Base-by-base conservation (phyloP, 2,797 vertebrate genomes). In the Enteromius unitaeniatus region DNA sequence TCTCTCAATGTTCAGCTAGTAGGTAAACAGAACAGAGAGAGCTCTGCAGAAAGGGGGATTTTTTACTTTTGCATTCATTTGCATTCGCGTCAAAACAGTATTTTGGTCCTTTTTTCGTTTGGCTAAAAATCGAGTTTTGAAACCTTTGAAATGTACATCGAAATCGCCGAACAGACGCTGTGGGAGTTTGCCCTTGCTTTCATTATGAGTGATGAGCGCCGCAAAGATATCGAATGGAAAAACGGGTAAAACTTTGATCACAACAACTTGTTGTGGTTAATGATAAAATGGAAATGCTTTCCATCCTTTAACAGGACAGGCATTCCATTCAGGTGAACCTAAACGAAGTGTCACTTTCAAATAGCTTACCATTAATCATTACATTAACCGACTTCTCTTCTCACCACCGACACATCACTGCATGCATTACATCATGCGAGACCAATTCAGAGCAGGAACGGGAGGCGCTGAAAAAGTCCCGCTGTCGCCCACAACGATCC, bases 31-130 rank as follows among this genome's bases (percentile, higher is more conserved):
- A 62, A 78, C 60, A 85, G 49, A 82, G 77, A 72, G 68, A 84
- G 69, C 82, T 73, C 28, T 77, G 49, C 81, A 80, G 79, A 79
- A 89, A 83, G 88, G 90, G 92, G 93, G 91, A 92, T 88, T 93
- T 94, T 92, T 92, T 85, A 91, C 90, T 88, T 92, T 91, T 92
- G 88, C 90, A 92, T 91, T 91, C 2, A 91, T 94, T 92, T 93
- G 87, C 91, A 92, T 93, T 86, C 42, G 42, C 90, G 90, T 89
- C 86, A 92, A 92, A 93, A 91, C 87, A 91, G 83, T 86, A 84
- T 86, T 86, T 78, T 85, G 74, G 62, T 72, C 62, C 72, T 69
- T 86, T 83, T 88, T 78, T 81, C 79, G 74, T 79, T 88, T 82
- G 85, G 69, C 49, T 82, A 74, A 76, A 78, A 86, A 83, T 83